phyloP scores from a whole-genome alignment of 2,797 vertebrate species.

The Enoplosus armatus region DNA sequence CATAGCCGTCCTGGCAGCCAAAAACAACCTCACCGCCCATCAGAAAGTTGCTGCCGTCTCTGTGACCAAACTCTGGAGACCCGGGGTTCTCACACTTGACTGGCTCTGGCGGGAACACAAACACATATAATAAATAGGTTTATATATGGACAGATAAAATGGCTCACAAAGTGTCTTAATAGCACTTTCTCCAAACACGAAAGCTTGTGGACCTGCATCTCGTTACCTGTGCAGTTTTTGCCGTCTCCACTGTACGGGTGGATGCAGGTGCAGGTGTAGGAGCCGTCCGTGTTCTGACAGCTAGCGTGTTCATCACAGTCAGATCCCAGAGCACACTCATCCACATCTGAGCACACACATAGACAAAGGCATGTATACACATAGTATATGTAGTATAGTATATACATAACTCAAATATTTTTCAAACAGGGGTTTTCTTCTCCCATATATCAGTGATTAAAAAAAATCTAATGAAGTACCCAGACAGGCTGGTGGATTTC shows the following conservation, averaged over 20 bases:
- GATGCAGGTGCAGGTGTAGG: conserved; percentile 92
- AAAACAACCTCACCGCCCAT: conserved; percentile 89
- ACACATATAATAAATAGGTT: background rate
- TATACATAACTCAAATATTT: background rate
- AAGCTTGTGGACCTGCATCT: background rate
- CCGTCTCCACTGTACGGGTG: conserved; percentile 93
- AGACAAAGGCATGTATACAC: conserved; percentile 24
- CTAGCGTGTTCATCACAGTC: conserved; percentile 92
- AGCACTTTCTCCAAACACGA: background rate
- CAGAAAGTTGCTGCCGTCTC: conserved; percentile 85
- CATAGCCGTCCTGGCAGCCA: conserved; percentile 89
- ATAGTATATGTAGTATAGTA: no score
- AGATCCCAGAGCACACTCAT: conserved; percentile 96
- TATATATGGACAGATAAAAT: background rate
- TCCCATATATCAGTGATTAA: background rate
- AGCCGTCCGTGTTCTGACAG: conserved; percentile 95
- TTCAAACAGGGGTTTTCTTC: background rate
- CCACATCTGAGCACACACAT: conserved; percentile 87
- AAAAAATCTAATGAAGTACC: conserved; percentile 81
- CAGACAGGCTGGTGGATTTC: conserved; percentile 92
- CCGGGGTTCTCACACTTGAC: conserved; percentile 90
- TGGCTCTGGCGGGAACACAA: conserved; percentile 85
- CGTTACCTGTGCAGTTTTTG: conserved; percentile 95
- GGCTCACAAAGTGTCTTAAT: background rate
- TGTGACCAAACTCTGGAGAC: conserved; percentile 88